Base-by-base conservation (phyloP, 2,113 vertebrate species). In the Butorides virescens region DNA sequence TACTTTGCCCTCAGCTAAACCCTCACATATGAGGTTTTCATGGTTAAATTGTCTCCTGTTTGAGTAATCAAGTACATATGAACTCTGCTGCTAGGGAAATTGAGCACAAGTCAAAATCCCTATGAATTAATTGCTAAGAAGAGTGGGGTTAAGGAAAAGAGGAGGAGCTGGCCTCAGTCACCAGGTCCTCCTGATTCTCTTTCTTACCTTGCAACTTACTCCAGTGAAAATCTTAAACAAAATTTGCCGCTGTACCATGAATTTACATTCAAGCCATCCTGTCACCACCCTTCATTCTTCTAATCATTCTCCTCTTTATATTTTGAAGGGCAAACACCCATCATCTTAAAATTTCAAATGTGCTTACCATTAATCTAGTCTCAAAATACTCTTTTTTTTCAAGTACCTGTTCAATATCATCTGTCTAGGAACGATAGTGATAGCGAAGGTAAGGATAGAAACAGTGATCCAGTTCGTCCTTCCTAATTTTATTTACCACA, bases 11-110 rank as follows among this genome's bases (percentile, higher is more conserved):
- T 96, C 78, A 92, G 67, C 80, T 94, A 95, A 93, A 89, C 90
- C 92, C 59, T 95, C 83, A 87, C 82, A 84, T 90, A 78, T 86
- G 82, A 94, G 70, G 58, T 86, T 95, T 95, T 87, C 75, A 86
- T 94, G 85, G 86, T 90, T 96, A 92, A 90, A 93, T 95, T 95
- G 78, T 91, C 96, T 94, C 86, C 87, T 91, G 39, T 88, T 70
- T 92, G 78, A 90, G 86, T 96, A 96, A 97, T 97, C 94, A 95
- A 95, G 90, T 93, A 87, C 89, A 73, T 81, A 83, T 95, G 93
- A 97, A 95, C 88, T 83, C 86, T 89, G 90, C 92, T 95, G 68
- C 73, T 49, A 80, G 70, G 86, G 79, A 95, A 94, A 91, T 73
- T 61, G 92, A 90, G 47, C 90, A 86, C 83, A 68, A 92, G 88